Conservation (phyloP, 2,888 invertebrate species). For the Xanthostigma xanthostigma region DNA sequence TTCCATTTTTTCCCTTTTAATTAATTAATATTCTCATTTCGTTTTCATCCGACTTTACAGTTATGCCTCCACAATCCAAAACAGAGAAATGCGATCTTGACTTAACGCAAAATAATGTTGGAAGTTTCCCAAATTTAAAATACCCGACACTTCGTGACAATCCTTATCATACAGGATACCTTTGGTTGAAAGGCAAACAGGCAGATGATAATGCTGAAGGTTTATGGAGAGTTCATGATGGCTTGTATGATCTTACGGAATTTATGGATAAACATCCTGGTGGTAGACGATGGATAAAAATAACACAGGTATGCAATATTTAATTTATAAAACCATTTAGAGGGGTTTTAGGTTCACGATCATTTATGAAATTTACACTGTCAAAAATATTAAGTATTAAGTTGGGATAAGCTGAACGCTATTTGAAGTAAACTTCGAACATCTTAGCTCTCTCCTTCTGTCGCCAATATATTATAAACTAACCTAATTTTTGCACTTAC, state of each 20-base stretch:
- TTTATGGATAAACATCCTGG: conserved; percentile 78
- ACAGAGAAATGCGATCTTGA: not conserved
- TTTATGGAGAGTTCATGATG: conserved; percentile 63
- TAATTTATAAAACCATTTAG: too few species aligned
- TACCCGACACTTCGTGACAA: not conserved
- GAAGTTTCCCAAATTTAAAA: not conserved
- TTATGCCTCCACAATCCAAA: not conserved
- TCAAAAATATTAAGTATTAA: too few species aligned
- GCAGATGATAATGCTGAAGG: conserved; percentile 57
- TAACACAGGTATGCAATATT: conserved; percentile 41
- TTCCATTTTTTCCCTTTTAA: too few species aligned
- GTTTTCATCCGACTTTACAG: not conserved
- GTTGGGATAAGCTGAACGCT: too few species aligned
- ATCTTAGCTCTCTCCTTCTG: too few species aligned
- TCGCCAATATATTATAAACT: too few species aligned
- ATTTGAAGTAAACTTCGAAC: too few species aligned
- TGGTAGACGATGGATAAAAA: conserved; percentile 57
- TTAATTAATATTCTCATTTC: too few species aligned
- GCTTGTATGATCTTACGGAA: conserved; percentile 68
- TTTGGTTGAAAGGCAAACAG: conserved; percentile 50
- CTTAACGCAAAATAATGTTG: too few species aligned
- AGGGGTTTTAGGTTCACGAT: too few species aligned
- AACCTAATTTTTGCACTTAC: too few species aligned
- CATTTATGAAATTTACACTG: too few species aligned
- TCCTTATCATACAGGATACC: conserved; percentile 26